A percentile compares a stretch with the other conserved stretches of the same genome.
Evolutionary conservation across 1,140 invertebrate species (phyloP).

Genomic region (Ganaspis sp.): DNA sequence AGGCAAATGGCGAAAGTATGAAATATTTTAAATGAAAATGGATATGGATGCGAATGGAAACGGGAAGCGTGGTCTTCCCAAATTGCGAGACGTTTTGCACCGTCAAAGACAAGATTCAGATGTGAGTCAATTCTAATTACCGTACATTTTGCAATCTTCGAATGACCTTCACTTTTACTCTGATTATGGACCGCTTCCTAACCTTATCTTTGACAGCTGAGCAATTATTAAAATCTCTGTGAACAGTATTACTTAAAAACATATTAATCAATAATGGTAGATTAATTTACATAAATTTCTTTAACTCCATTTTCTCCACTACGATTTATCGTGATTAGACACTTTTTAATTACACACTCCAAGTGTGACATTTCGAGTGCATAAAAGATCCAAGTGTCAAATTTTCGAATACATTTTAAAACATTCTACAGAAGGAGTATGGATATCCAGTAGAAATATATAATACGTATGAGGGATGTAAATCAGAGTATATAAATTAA

Average conservation of each 20-base stretch:
- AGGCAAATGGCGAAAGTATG: too few relatives aligned
- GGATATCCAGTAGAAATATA: too few relatives aligned
- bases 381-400: too few relatives aligned
- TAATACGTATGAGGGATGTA: too few relatives aligned
- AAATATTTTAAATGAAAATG: constrained; percentile 36
- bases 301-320: background rate
- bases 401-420: too few relatives aligned
- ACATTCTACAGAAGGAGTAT: too few relatives aligned
- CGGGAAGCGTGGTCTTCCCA: constrained; percentile 72
- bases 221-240: constrained; percentile 4
- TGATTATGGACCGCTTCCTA: constrained; percentile 26
- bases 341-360: background rate
- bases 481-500: too few relatives aligned
- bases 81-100: constrained; percentile 67
- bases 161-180: constrained; percentile 17
- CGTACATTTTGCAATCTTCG: background rate
- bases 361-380: too few relatives aligned
- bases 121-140: constrained; percentile 67
- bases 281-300: background rate
- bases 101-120: constrained; percentile 78
- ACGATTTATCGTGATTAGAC: background rate
- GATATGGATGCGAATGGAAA: constrained; percentile 76
- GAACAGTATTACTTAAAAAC: background rate
- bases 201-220: constrained; percentile 31
- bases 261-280: constrained; percentile 21